Percentiles rank a stretch among this genome's conserved stretches.
Evolutionary conservation across 2,797 vertebrate species (phyloP).

Genomic region (Spheniscus humboldti): DNA sequence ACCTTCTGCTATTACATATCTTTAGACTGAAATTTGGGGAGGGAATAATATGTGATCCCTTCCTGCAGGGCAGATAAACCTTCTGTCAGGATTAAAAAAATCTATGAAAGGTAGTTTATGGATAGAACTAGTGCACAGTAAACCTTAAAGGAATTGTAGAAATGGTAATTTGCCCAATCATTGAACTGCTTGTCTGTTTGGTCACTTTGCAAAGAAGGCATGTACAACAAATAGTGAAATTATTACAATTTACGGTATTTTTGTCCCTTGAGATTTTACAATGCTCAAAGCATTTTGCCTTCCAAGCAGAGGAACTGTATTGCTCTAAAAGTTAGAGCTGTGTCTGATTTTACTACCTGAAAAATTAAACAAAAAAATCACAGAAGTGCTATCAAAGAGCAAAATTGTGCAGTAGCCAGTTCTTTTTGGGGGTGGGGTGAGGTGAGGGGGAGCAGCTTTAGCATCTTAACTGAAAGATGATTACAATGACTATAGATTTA

Average conservation of each 20-base stretch:
- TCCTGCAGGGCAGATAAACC: not conserved
- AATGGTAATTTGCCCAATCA: not conserved
- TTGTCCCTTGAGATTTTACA: not conserved
- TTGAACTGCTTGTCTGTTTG: not conserved
- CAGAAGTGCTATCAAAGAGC: not conserved
- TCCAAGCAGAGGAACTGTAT: not conserved
- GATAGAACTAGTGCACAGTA: not conserved
- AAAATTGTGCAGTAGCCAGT: not conserved
- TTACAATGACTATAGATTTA: not conserved
- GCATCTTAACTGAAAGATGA: not conserved
- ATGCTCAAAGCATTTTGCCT: not conserved
- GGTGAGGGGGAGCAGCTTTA: not conserved
- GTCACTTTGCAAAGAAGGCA: not conserved
- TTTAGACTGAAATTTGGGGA: not conserved
- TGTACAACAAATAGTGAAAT: not conserved
- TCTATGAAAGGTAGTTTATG: not conserved
- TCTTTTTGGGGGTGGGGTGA: not conserved
- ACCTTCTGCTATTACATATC: not conserved
- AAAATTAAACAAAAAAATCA: not conserved
- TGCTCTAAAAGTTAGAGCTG: not conserved
- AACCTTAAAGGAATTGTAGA: not conserved
- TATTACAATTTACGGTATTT: not conserved
- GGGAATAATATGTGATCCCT: not conserved
- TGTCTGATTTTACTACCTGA: not conserved
- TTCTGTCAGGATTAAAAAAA: not conserved